A percentile compares a stretch with the other conserved stretches of the same genome.
Conservation (phyloP, 1,140 invertebrate genomes). For the Dendrolimus punctatus region DNA sequence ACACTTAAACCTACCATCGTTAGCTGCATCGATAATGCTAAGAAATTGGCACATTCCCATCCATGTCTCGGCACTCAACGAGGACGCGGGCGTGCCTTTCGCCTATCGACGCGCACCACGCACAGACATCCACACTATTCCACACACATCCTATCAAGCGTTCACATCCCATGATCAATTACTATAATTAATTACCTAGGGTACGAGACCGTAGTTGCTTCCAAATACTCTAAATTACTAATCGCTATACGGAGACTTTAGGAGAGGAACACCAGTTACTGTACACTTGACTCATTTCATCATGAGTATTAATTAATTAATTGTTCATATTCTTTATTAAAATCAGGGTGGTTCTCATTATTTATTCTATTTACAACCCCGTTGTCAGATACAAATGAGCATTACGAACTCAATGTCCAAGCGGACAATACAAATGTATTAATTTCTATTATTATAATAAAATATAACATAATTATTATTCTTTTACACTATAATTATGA, state of each 20-base stretch:
- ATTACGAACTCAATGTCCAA: conserved; percentile 53
- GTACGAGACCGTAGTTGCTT: conserved; percentile 41
- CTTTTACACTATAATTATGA: conserved; percentile 45
- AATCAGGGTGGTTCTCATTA: conserved; percentile 31
- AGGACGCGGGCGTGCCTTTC: neutral
- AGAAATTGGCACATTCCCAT: conserved; percentile 67
- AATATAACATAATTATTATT: conserved; percentile 38
- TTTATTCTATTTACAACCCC: conserved; percentile 59
- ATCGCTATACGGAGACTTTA: conserved; percentile 57
- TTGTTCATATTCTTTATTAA: conserved; percentile 51
- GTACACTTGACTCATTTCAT: conserved; percentile 52
- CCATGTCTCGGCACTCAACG: conserved; percentile 26
- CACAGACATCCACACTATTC: conserved; percentile 12
- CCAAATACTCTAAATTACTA: conserved; percentile 46
- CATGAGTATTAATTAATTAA: conserved; percentile 34
- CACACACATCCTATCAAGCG: conserved; percentile 4
- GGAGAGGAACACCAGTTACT: conserved; percentile 68
- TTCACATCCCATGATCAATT: conserved; percentile 24
- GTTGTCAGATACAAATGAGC: conserved; percentile 47
- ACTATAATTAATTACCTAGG: conserved; percentile 40
- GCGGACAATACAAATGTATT: conserved; percentile 34
- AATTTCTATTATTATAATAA: conserved; percentile 57
- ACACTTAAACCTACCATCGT: conserved; percentile 63
- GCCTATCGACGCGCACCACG: conserved; percentile 5
- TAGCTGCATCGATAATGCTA: conserved; percentile 56